Percentiles rank a stretch among this genome's conserved stretches.
These are phyloP conservation scores for Drosophila melanogaster DNA, from an alignment of 1,140 invertebrate genomes.

Conservation along the genomic window DNA sequence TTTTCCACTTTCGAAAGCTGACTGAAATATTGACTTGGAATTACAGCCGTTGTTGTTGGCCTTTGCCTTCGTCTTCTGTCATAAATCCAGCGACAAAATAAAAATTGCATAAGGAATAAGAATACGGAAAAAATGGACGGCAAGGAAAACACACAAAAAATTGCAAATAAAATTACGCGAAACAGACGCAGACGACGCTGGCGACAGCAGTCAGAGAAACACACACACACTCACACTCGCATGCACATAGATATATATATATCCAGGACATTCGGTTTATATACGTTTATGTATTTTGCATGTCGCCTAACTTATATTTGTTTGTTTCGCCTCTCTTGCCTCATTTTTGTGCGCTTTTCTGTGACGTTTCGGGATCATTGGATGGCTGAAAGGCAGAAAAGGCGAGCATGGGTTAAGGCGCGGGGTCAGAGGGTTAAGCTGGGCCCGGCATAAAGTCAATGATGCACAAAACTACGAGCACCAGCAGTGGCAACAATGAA, in stretches of 20 bases:
- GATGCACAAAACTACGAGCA: conserved; percentile 61
- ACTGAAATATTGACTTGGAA: conserved; percentile 43
- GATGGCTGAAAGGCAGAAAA: conserved; percentile 26
- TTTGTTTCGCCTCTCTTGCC: conserved; percentile 41
- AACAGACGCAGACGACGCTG: conserved; percentile 49
- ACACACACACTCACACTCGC: conserved; percentile 8
- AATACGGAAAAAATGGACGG: conserved; percentile 28
- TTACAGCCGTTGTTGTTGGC: conserved; percentile 9
- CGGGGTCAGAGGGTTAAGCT: conserved; percentile 23
- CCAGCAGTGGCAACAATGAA: conserved; percentile 30
- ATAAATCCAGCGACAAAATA: conserved; percentile 51
- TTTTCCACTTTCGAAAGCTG: conserved; percentile 14
- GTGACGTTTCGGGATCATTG: conserved; percentile 64
- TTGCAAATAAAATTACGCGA: conserved; percentile 57
- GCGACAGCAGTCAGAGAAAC: conserved; percentile 37
- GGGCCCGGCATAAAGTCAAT: conserved; percentile 61
- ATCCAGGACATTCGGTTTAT: conserved; percentile 1
- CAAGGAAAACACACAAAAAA: conserved; percentile 27
- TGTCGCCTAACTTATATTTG: conserved; percentile 65
- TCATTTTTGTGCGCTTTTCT: conserved; percentile 33
- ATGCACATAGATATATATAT: neutral
- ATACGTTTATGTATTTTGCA: conserved; percentile 44
- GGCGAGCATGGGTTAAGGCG: neutral
- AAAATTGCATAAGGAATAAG: conserved; percentile 49
- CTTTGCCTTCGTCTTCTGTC: conserved; percentile 21